Conservation (phyloP, 2,888 invertebrate species). For the Tetranychus piercei region DNA sequence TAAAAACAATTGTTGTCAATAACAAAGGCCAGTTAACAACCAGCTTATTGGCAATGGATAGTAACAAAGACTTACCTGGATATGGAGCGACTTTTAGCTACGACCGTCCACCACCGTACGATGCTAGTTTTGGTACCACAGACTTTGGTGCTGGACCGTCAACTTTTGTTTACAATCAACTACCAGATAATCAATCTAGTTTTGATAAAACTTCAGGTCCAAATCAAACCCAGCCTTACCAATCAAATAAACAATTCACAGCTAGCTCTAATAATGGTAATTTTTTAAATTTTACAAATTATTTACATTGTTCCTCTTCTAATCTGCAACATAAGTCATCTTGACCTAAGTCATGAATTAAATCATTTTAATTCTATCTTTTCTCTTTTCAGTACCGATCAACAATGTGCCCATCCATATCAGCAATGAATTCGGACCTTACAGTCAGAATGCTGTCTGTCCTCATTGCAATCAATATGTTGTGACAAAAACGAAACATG, state of each 20-base stretch:
- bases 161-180: neutral
- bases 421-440: neutral
- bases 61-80: neutral
- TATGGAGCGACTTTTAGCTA: neutral
- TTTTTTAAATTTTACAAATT: neutral
- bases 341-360: too few species aligned
- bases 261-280: neutral
- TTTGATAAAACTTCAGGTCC: neutral
- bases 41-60: neutral
- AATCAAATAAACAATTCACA: neutral
- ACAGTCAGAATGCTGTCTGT: neutral
- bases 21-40: neutral
- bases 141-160: neutral
- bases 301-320: neutral
- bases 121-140: neutral
- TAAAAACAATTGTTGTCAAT: neutral
- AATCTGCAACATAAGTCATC: too few species aligned
- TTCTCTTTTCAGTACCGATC: neutral
- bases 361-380: neutral
- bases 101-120: neutral
- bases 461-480: slow-evolving; percentile 7
- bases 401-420: neutral
- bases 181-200: neutral
- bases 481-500: neutral
- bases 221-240: neutral